phyloP scores from a whole-genome alignment of 1,140 invertebrate genomes.

The Semibalanus balanoides region DNA sequence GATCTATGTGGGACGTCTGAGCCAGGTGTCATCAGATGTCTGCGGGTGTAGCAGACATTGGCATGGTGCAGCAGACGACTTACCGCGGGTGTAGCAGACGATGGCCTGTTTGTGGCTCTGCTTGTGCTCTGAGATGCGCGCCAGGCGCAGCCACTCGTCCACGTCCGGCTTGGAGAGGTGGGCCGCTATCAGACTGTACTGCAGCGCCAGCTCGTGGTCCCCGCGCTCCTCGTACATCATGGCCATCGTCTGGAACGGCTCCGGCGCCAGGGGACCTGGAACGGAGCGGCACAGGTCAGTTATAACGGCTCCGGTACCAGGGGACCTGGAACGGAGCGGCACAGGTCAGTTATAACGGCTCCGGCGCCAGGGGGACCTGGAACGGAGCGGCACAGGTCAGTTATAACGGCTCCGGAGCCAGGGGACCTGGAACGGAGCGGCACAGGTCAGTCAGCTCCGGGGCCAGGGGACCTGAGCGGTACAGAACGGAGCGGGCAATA shows the following conservation, averaged over 20 bases:
- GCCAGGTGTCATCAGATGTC: too few species aligned
- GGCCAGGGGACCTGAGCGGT: too few species aligned
- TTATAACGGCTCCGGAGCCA: too few species aligned
- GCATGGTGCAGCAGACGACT: too few species aligned
- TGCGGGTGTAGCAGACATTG: too few species aligned
- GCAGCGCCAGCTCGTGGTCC: slow-evolving; percentile 66
- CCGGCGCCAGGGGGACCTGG: background rate
- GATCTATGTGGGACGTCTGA: too few species aligned
- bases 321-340: background rate
- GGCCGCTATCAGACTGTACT: slow-evolving; percentile 72
- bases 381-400: background rate
- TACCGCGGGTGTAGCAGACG: slow-evolving; percentile 48
- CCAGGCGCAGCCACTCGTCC: slow-evolving; percentile 72
- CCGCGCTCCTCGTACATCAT: slow-evolving; percentile 71
- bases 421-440: too few species aligned
- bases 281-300: background rate
- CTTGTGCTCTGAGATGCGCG: slow-evolving; percentile 55
- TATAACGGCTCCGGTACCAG: background rate
- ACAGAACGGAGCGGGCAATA: too few species aligned
- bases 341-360: background rate
- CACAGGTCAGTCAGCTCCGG: too few species aligned
- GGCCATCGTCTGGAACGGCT: slow-evolving; percentile 78
- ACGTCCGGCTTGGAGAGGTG: slow-evolving; percentile 64
- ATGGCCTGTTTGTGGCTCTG: slow-evolving; percentile 62
- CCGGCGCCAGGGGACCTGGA: slow-evolving; percentile 39